Conservation (phyloP, 2,888 invertebrate species). For the Camponotus fellah region DNA sequence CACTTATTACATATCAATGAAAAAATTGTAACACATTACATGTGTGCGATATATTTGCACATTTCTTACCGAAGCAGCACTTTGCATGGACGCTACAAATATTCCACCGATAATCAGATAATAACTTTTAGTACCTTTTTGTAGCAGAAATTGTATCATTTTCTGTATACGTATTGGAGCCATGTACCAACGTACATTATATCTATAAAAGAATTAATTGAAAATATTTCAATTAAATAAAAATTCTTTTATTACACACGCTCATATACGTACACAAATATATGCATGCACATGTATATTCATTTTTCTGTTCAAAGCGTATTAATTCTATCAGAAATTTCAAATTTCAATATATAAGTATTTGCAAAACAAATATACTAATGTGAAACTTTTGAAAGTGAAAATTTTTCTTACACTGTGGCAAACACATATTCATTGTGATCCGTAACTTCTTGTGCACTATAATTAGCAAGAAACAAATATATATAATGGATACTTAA, state of each 20-base stretch:
- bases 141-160: conserved; percentile 22
- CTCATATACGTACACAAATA: neutral
- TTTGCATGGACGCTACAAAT: conserved; percentile 7
- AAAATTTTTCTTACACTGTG: conserved; percentile 21
- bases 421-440: conserved; percentile 18
- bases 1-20: neutral
- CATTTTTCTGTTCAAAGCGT: no score
- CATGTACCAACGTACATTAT: conserved; percentile 10
- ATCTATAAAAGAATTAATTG: neutral
- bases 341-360: neutral
- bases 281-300: no score
- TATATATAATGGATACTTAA: neutral
- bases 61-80: neutral
- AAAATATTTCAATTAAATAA: neutral
- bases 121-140: neutral
- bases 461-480: neutral
- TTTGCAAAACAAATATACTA: neutral
- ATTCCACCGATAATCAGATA: neutral
- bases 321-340: neutral
- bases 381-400: no score
- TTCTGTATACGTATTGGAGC: conserved; percentile 13
- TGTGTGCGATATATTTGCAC: neutral
- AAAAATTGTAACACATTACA: neutral
- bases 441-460: conserved; percentile 8
- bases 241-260: neutral